Percentiles rank a stretch among this genome's conserved stretches.
Conservation (phyloP, 2,888 invertebrate genomes). For the Odontothrips loti region DNA sequence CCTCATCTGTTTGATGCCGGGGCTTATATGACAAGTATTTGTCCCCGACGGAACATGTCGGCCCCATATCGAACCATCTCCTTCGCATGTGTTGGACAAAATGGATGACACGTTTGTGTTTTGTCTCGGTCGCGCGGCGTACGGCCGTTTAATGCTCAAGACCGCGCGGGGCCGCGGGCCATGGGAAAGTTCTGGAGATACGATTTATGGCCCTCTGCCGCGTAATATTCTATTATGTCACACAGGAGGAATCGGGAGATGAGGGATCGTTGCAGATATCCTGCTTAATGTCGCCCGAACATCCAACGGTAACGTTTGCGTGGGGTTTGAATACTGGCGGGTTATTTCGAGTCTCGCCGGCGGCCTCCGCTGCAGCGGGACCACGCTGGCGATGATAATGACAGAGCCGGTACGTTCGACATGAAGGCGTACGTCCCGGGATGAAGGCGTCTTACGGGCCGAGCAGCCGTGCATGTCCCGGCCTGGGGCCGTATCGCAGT, state of each 20-base stretch:
- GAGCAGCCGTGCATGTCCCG: neutral
- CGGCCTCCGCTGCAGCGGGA: no score
- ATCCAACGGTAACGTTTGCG: no score
- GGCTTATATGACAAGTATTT: slow-evolving; percentile 20
- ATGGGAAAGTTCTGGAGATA: neutral
- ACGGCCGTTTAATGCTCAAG: neutral
- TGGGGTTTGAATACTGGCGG: no score
- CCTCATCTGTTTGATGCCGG: neutral
- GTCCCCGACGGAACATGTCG: neutral
- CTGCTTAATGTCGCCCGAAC: no score
- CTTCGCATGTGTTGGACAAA: neutral
- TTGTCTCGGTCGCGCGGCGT: neutral
- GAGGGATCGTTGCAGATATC: no score
- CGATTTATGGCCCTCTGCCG: no score
- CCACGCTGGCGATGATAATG: no score
- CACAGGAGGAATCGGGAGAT: neutral
- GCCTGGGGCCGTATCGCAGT: neutral
- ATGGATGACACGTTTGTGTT: slow-evolving; percentile 5
- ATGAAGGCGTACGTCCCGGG: no score
- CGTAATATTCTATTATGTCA: no score
- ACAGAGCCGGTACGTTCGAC: no score
- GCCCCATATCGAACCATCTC: neutral
- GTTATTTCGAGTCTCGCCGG: no score
- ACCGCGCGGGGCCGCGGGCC: neutral
- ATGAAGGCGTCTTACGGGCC: no score